Evolutionary conservation across 2,888 invertebrate genomes (phyloP), one percentile per base, ranked within the genome.

Genomic region (Philereme vetulata): DNA sequence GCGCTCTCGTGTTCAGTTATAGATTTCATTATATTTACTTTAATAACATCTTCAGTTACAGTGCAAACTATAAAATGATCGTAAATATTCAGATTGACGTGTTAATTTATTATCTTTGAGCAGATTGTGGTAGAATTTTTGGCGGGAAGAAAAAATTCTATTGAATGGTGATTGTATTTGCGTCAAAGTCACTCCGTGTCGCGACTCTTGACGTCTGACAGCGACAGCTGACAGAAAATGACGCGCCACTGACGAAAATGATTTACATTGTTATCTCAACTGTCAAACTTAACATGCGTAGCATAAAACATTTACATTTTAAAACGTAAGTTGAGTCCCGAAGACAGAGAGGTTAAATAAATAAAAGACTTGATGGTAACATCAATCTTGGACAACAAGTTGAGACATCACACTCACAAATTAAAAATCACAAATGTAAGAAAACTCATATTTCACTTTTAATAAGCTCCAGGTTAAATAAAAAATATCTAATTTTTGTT

Each of bases 1-100:
- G 73, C 64, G 69, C 58, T 72, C 65, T 67, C 67, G 66, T 71
- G 67, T 65, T 63, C 56, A 45, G 63, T 62, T 76, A 72, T 63
- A 68, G 65, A 74, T 80, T 81, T 81, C 78, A 81, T 78, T 78
- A 82, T 87, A 86, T 89, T 88, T 86, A 83, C 81, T 81, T 72
- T 82, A 84, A 84, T 78, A 88, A 88, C 85, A 89, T 82, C 77
- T 84, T 79, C 78, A 76, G 77, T 80, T 80, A 77, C 79, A 78
- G 75, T 78, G 74, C 71, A 80, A 81, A 78, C 81, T 72, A 79
- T 81, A 78, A 80, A 76, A 75, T 67, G 66, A 70, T 72, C 71
- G 81, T 86, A 84, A 85, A 87, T 82, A 83, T 82, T 70, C 72
- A 67, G 75, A 80, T 78, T 74, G 80, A 74, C 74, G 72, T 79